Base-by-base conservation (phyloP, 1,140 invertebrate genomes). In the Ostrea denselamellosa region DNA sequence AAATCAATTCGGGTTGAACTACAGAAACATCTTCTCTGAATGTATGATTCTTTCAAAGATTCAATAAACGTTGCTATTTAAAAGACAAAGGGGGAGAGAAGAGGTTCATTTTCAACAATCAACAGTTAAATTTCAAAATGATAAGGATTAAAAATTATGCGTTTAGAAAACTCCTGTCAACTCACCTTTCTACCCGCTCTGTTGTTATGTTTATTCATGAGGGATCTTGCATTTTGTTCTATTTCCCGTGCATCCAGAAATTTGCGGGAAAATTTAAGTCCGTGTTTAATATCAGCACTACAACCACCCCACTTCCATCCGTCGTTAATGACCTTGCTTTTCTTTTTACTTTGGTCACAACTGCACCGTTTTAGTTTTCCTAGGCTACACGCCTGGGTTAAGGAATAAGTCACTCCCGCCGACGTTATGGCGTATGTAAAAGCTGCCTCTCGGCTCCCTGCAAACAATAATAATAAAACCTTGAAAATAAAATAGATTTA, bases 181-280 rank as follows among this genome's bases (percentile, higher is more conserved):
- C 92, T 90, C 96, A 98, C 98, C 96, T 98, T 96, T 94, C 98
- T 95, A 10, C 98, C 98, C 44, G 98, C 98, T 93, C 98, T 97
- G 93, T 99, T 99, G 95, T 99, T 99, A 94, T 99, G 98, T 51
- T 98, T 95, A 95, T 99, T 98, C 97, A 99, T 98, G 77, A 98
- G 95, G 65, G 97, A 96, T 52, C 97, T 95, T 0, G 97, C 98
- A 92, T 98, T 97, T 87, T 92, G 90, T 65, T 91, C 90, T 53
- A 93, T 93, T 90, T 94, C 93, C 54, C 93, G 91, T n/a, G 95
- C 95, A 90, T 96, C 96, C 86, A 96, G 95, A 91, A 96, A 96
- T 83, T 94, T 94, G 82, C 95, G 93, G 62, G 96, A 95, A 89
- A 96, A 95, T 82, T 95, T 95, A 25, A 95, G 95, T 58, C 96